A percentile compares a stretch with the other conserved stretches of the same genome.
phyloP scores from a whole-genome alignment of 2,797 vertebrate species.

The Adelosebastes latens region DNA sequence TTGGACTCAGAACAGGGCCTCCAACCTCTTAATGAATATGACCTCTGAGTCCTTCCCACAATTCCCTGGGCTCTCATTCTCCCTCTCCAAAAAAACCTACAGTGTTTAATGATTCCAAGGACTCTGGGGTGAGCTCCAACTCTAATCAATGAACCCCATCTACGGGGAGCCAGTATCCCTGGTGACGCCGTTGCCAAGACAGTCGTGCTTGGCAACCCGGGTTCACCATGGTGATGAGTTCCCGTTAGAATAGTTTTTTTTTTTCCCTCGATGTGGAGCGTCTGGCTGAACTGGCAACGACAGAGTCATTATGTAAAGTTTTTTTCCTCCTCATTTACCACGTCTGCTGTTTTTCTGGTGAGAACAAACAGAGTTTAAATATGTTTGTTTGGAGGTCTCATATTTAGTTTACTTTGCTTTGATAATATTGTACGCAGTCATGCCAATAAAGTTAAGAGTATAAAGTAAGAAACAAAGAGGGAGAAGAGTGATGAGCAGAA shows the following conservation, averaged over 20 bases:
- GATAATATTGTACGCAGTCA: background rate
- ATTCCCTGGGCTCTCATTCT: constrained; percentile 67
- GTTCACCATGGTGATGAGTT: constrained; percentile 82
- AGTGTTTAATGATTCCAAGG: constrained; percentile 82
- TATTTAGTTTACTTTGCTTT: background rate
- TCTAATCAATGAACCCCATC: constrained; percentile 82
- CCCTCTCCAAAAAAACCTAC: constrained; percentile 53
- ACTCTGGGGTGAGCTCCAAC: constrained; percentile 75
- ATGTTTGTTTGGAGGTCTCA: constrained; percentile 31
- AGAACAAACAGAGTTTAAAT: constrained; percentile 28
- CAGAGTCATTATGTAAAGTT: constrained; percentile 82
- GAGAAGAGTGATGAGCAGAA: background rate
- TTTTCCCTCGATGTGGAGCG: constrained; percentile 71
- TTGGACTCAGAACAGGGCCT: constrained; percentile 62
- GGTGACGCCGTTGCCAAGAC: constrained; percentile 74
- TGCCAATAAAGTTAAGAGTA: background rate
- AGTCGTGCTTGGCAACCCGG: constrained; percentile 73
- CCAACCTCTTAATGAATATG: constrained; percentile 76
- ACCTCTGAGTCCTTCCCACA: constrained; percentile 69
- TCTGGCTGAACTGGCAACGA: constrained; percentile 75
- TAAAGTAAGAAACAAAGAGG: background rate
- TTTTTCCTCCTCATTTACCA: constrained; percentile 59
- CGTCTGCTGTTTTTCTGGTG: constrained; percentile 79
- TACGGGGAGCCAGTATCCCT: constrained; percentile 72
- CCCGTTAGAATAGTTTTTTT: constrained; percentile 72